Conservation (phyloP, 37 sponge, comb jelly and placozoan genomes). For the Agelas oroides region DNA sequence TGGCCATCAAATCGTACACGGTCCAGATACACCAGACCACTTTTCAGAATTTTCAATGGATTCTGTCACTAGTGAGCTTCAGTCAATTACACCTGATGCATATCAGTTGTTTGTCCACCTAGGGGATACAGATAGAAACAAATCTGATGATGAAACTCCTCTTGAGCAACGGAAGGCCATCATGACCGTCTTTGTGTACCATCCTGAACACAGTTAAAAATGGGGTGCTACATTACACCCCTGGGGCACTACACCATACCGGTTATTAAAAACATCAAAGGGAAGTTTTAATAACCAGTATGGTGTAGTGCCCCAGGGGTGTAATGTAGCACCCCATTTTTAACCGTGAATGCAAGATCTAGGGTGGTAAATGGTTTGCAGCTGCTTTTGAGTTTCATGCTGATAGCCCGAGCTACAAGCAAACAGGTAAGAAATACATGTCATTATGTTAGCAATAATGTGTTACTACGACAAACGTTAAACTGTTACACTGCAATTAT, state of each 20-base stretch:
- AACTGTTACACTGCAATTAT: background rate
- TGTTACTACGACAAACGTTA: too few species aligned
- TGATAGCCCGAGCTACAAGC: background rate
- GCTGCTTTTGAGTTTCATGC: slow-evolving; percentile 2
- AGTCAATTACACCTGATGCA: background rate
- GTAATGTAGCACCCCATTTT: too few species aligned
- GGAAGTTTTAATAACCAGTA: too few species aligned
- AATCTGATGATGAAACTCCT: too few species aligned
- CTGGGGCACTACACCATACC: too few species aligned
- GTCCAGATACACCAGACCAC: background rate
- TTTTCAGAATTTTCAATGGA: background rate
- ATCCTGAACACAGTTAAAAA: too few species aligned
- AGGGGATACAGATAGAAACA: background rate
- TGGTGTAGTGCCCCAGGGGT: too few species aligned
- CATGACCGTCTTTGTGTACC: background rate
- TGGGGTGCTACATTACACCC: too few species aligned
- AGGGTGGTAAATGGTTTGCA: background rate
- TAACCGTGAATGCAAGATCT: background rate
- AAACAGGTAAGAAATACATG: background rate
- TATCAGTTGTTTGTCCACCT: background rate
- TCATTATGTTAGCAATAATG: background rate
- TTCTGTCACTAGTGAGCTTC: background rate
- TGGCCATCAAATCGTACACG: background rate
- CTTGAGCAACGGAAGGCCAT: background rate
- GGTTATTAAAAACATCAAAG: too few species aligned